Base-by-base conservation (phyloP, 2,888 invertebrate genomes). In the Eupeodes latifasciatus region DNA sequence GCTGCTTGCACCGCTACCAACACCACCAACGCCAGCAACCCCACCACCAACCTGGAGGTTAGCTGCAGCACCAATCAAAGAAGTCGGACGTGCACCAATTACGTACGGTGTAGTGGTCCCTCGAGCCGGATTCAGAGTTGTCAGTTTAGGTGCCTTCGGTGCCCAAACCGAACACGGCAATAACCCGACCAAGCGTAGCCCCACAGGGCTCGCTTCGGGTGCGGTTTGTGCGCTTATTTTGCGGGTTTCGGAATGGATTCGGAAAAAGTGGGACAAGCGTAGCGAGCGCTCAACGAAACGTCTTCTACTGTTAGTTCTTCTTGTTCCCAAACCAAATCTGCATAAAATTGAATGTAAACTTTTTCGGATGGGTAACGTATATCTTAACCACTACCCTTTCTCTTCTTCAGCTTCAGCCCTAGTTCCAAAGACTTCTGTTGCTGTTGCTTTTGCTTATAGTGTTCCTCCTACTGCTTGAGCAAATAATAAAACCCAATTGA, bases 121-220 rank as follows among this genome's bases (percentile, higher is more conserved):
- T 7, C 93, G 91, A 14, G 91, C 90, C 62, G 89, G 81, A 47
- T 81, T 67, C 67, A 89, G 69, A 79, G 91, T 82, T 49, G 91
- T 87, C 81, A 91, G 77, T 83, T 92, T 92, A 47, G 92, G 91
- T 71, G 92, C 91, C 90, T 93, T 93, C 40, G 92, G 90, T 89
- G 91, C 86, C 91, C 91, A 91, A 81, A 91, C 89, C 72, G 91
- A 93, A 90, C 93, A 93, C 89, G 93, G 93, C 90, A 93, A 86
- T 81, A 92, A 90, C 89, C 92, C 93, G 90, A 93, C 91, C 57
- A 92, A 91, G 91, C 93, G 91, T 89, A 93, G 92, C 91, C 93
- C 93, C 88, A 92, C 90, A 80, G 92, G 91, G 92, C 92, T 91
- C 91, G 92, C 91, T 90, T 92, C 91, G 90, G 91, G 90, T 89